Base-by-base conservation (phyloP, 2,888 invertebrate genomes). In the Urechis unicinctus region DNA sequence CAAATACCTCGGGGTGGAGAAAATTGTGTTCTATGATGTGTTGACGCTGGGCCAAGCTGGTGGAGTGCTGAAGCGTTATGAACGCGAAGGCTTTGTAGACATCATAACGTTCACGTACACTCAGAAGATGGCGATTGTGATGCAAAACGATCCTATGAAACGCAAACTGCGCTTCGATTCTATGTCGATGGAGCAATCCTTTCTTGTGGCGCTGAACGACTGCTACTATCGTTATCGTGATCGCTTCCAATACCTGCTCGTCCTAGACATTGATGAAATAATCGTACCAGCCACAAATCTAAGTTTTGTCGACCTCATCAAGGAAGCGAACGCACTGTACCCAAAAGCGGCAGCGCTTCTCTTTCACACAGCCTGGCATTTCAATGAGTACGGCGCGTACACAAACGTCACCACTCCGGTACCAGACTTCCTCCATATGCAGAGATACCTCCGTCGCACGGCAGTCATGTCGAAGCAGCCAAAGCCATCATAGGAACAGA, bases 181-280 rank as follows among this genome's bases (percentile, higher is more conserved):
- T 24, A 5, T 48, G 49, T 4, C 36, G 28, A 9, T 53, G 53
- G 53, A 60, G 47, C 60, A 60, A 42, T 48, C 53, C 25, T 60
- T 58, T 31, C 53, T 60, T 17, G 42, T 58, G 22, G 58, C 60
- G 13, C 42, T 58, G 41, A 53, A 60, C 28, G 58, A 58, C 24
- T 60, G 58, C 24, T 44, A 58, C 9, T 51, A 58, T 43, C 21
- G 58, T n/a, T 56, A 42, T 42, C 29, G 49, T n/a, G 21, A 28
- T 17, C 9, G 21, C 6, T 45, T 17, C 45, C 17, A 45, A 6
- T 45, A 17, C 22, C 6, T 50, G 22, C 4, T 50, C 5, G 22
- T 50, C 6, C 9, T 50, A 6, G 51, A 50, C 22, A 5, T 50
- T 9, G 51, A 50, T 50, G 51, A 50, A 44, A 25, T 50, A 6